A percentile compares a stretch with the other conserved stretches of the same genome.
Evolutionary conservation across 2,113 vertebrate genomes (phyloP).

Genomic region (Erpornis zantholeuca): DNA sequence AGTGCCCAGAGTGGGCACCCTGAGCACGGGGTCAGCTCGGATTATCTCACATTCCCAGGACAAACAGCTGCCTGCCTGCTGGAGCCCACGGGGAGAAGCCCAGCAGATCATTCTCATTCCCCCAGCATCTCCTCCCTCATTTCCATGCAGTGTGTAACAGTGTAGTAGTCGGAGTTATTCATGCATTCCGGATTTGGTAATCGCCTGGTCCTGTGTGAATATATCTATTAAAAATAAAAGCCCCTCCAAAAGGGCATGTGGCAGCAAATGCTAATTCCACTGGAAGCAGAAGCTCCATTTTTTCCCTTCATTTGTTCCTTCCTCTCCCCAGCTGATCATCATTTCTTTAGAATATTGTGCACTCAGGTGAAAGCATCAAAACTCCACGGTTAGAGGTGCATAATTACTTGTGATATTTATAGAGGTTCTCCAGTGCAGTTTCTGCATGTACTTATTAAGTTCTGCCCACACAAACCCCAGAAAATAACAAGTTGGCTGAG

Average conservation of each 20-base stretch:
- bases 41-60: not conserved
- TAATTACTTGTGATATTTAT: constrained; percentile 50
- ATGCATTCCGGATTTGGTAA: constrained; percentile 13
- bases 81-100: not conserved
- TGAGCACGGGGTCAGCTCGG: not conserved
- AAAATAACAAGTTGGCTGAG: constrained; percentile 50
- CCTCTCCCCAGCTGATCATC: not conserved
- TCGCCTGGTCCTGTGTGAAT: not conserved
- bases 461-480: constrained; percentile 57
- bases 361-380: constrained; percentile 41
- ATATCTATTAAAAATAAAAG: constrained; percentile 28
- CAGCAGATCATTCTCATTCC: not conserved
- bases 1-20: not conserved
- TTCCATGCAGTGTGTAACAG: constrained; percentile 18
- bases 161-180: constrained; percentile 8
- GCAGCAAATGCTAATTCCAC: constrained; percentile 23
- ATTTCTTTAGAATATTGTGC: not conserved
- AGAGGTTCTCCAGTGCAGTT: constrained; percentile 41
- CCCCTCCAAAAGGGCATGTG: not conserved
- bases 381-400: not conserved
- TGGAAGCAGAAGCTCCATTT: not conserved
- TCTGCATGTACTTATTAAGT: constrained; percentile 52
- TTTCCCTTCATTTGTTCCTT: not conserved
- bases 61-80: not conserved
- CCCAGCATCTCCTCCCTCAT: constrained; percentile 1